Evolutionary conservation across 2,113 vertebrate species (phyloP).

Genomic region (Trogon melanurus): DNA sequence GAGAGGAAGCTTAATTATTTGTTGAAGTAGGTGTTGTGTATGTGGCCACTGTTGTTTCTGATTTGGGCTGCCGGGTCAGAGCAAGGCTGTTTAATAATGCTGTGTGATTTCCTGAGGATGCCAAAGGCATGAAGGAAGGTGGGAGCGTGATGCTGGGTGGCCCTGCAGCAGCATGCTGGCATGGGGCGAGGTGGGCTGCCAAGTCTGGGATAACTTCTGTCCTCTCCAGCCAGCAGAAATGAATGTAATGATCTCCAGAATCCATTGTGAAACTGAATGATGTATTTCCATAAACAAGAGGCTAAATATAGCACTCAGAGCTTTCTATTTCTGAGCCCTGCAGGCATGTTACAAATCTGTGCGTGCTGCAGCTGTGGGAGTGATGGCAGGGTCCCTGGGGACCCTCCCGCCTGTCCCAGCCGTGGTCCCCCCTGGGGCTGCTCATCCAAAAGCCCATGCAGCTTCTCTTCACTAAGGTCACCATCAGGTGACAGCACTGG

Average conservation of each 20-base stretch:
- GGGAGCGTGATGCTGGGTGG: fast-evolving
- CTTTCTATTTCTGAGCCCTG: not conserved
- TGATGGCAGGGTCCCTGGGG: fast-evolving
- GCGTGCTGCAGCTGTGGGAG: not conserved
- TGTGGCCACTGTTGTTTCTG: not conserved
- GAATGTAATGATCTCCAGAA: not conserved
- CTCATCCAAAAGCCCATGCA: not conserved
- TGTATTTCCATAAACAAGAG: not conserved
- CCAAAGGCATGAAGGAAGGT: not conserved
- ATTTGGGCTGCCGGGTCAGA: not conserved
- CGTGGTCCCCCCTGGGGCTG: fast-evolving
- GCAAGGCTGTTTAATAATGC: not conserved
- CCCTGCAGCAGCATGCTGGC: fast-evolving
- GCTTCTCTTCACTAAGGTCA: not conserved
- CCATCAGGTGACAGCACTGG: fast-evolving
- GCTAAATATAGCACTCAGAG: not conserved
- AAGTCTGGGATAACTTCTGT: not conserved
- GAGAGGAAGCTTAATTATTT: not conserved
- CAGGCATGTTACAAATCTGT: fast-evolving
- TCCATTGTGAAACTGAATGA: not conserved
- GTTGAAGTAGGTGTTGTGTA: not conserved
- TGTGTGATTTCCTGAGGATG: not conserved
- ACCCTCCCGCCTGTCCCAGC: not conserved
- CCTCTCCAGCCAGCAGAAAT: not conserved
- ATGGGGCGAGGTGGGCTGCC: not conserved